Percentiles rank a stretch among this genome's conserved stretches.
phyloP scores from a whole-genome alignment of 1,140 invertebrate species.

The Heliconius nattereri region DNA sequence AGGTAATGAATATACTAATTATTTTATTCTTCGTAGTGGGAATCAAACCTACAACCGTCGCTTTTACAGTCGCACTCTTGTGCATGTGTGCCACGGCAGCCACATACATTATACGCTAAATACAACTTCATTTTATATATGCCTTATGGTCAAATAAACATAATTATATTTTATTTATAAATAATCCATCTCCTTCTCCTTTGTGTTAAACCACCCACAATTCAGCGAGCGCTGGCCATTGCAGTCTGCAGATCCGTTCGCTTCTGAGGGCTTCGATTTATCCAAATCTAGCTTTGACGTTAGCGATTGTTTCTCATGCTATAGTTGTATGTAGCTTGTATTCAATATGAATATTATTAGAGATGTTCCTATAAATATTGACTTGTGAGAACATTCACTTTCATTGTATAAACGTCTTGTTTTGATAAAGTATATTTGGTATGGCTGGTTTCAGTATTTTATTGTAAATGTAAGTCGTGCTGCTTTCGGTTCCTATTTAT shows the following conservation, averaged over 20 bases:
- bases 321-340: background rate
- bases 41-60: too few species aligned
- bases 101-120: too few species aligned
- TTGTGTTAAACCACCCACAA: constrained; percentile 26
- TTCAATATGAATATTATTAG: background rate
- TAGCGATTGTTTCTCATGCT: constrained; percentile 16
- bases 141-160: too few species aligned
- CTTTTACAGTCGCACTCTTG: too few species aligned
- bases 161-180: too few species aligned
- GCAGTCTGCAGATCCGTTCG: constrained; percentile 42
- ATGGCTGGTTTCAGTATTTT: too few species aligned
- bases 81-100: too few species aligned
- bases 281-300: constrained; percentile 38
- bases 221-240: constrained; percentile 40
- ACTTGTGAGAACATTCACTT: background rate
- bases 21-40: too few species aligned
- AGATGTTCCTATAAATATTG: background rate
- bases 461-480: too few species aligned
- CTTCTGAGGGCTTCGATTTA: constrained; percentile 45
- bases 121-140: too few species aligned
- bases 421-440: background rate
- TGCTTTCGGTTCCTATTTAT: too few species aligned
- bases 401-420: background rate
- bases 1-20: too few species aligned
- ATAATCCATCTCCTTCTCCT: background rate